Conservation (phyloP, 1,140 invertebrate species). For the Drosophila navojoa region DNA sequence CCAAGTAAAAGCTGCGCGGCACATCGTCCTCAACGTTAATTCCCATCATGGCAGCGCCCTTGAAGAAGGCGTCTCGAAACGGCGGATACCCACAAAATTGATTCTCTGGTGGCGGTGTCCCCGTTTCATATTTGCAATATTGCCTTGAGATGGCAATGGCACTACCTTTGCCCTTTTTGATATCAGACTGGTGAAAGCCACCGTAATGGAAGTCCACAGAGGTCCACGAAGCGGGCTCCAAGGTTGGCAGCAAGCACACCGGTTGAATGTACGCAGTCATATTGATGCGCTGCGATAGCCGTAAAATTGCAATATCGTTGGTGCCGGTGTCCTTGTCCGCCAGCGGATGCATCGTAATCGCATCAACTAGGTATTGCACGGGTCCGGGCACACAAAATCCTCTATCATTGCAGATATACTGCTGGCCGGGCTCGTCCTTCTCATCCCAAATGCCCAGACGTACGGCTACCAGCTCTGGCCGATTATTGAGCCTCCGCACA, state of each 20-base stretch:
- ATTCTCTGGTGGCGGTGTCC: constrained; percentile 36
- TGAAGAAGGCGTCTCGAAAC: constrained; percentile 41
- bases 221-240: constrained; percentile 46
- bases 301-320: constrained; percentile 57
- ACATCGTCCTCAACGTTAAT: constrained; percentile 43
- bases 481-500: constrained; percentile 33
- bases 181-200: constrained; percentile 32
- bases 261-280: constrained; percentile 46
- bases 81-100: constrained; percentile 57
- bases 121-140: constrained; percentile 36
- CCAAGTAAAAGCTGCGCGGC: constrained; percentile 58
- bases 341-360: constrained; percentile 51
- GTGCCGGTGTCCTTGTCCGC: constrained; percentile 54
- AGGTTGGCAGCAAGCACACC: constrained; percentile 42
- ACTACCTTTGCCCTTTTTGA: constrained; percentile 45
- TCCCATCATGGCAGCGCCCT: constrained; percentile 49
- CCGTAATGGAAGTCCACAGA: constrained; percentile 50
- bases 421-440: constrained; percentile 14
- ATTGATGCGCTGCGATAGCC: constrained; percentile 33
- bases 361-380: constrained; percentile 14
- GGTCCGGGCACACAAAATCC: constrained; percentile 64
- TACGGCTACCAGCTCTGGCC: constrained; percentile 24
- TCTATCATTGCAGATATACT: constrained; percentile 47
- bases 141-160: constrained; percentile 39
- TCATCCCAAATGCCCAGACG: constrained; percentile 53